Percentiles rank a stretch among this genome's conserved stretches.
Conservation (phyloP, 2,888 invertebrate genomes). For the Odontocerum albicorne region DNA sequence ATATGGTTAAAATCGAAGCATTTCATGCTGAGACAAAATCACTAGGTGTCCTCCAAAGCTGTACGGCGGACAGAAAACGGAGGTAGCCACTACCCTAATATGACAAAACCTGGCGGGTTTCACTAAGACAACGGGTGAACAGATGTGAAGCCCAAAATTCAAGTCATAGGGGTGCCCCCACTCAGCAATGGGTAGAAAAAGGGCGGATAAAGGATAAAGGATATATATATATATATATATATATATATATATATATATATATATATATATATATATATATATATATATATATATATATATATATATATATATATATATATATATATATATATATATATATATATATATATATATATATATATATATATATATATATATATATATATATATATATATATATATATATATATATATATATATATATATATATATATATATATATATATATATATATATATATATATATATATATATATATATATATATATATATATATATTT, state of each 20-base stretch:
- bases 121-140: too few relatives aligned
- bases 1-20: too few relatives aligned
- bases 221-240: neutral
- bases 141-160: too few relatives aligned
- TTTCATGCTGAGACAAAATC: too few relatives aligned
- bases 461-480: slow-evolving; percentile 15
- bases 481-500: neutral
- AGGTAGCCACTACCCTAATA: too few relatives aligned
- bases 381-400: slow-evolving; percentile 1
- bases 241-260: neutral
- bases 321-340: neutral
- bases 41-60: too few relatives aligned
- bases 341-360: neutral
- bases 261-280: neutral
- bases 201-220: neutral
- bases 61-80: too few relatives aligned
- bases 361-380: neutral
- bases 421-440: slow-evolving; percentile 15
- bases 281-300: neutral
- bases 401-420: slow-evolving; percentile 15
- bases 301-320: neutral
- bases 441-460: slow-evolving; percentile 15
- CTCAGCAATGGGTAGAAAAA: too few relatives aligned
- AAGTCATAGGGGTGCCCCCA: too few relatives aligned
- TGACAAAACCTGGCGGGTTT: too few relatives aligned